Evolutionary conservation across 2,797 vertebrate genomes (phyloP).

Genomic region (Periparus ater): DNA sequence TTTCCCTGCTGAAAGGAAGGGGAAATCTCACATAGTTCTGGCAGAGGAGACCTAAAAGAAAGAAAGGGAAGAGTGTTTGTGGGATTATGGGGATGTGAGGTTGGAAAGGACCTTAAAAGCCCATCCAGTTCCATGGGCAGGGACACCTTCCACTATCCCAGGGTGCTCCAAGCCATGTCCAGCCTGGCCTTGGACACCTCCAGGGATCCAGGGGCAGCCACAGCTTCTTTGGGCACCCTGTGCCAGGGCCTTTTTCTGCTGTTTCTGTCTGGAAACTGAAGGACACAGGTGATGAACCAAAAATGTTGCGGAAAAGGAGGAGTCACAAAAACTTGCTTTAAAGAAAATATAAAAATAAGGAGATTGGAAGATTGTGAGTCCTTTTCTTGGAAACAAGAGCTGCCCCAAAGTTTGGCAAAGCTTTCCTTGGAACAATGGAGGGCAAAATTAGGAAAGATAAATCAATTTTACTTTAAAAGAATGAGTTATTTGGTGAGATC

Average conservation of each 20-base stretch:
- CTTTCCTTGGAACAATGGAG: neutral
- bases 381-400: neutral
- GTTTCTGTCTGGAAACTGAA: neutral
- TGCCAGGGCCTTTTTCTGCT: neutral
- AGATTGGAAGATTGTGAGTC: neutral
- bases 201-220: neutral
- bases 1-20: neutral
- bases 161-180: neutral
- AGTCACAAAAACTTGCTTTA: neutral
- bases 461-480: neutral
- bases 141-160: neutral
- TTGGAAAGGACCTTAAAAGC: neutral
- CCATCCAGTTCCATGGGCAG: neutral
- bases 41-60: neutral
- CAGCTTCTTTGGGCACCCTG: neutral
- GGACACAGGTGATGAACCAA: neutral
- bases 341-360: neutral
- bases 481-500: neutral
- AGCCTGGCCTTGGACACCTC: accelerated
- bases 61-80: neutral
- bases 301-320: neutral
- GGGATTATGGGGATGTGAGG: neutral
- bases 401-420: neutral
- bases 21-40: neutral
- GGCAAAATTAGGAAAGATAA: neutral